These are phyloP conservation scores for Clarias pachynema DNA, from an alignment of 2,797 vertebrate genomes.

Conservation along the genomic window DNA sequence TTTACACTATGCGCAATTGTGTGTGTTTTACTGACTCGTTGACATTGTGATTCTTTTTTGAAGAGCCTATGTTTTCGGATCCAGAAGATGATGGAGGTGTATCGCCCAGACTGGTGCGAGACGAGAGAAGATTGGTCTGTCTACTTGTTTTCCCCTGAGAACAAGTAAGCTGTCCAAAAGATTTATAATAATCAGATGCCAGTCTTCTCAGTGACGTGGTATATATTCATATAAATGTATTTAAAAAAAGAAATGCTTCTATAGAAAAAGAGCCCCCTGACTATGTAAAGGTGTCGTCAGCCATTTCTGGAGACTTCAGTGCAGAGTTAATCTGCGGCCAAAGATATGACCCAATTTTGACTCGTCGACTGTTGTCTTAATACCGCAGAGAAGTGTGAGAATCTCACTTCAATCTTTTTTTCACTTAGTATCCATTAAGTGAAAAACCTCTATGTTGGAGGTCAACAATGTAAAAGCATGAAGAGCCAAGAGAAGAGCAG, in stretches of 20 bases:
- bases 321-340: neutral
- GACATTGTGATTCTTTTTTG: slow-evolving; percentile 15
- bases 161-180: slow-evolving; percentile 79
- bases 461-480: neutral
- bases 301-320: neutral
- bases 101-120: slow-evolving; percentile 95
- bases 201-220: neutral
- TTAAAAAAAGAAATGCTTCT: neutral
- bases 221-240: neutral
- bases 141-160: slow-evolving; percentile 95
- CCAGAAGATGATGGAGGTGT: slow-evolving; percentile 95
- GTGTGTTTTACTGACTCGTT: slow-evolving; percentile 29
- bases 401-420: neutral
- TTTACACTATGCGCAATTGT: neutral
- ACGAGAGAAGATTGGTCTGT: slow-evolving; percentile 93
- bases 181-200: neutral
- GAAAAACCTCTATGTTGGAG: neutral
- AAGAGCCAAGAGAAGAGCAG: neutral
- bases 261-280: neutral
- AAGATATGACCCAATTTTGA: neutral
- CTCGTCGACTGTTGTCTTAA: neutral
- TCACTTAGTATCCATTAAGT: neutral
- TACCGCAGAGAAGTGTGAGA: too few species aligned
- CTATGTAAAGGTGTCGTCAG: neutral
- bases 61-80: slow-evolving; percentile 95